Percentiles rank a stretch among this genome's conserved stretches.
phyloP scores from a whole-genome alignment of 2,797 vertebrate species.

The Ctenosaura bakeri region DNA sequence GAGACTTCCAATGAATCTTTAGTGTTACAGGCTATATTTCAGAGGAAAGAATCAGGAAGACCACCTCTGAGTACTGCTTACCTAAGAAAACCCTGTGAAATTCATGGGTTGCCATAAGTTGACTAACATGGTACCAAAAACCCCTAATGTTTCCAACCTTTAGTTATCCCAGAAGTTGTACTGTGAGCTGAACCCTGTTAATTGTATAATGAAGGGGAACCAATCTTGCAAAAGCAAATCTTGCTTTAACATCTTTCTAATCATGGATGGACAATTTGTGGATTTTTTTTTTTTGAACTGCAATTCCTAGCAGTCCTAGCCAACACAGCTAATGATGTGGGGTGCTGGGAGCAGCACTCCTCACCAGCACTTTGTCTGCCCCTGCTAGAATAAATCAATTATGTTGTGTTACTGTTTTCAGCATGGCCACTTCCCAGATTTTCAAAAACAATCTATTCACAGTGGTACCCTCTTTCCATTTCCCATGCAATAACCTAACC shows the following conservation, averaged over 20 bases:
- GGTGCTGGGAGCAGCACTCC: too few species aligned
- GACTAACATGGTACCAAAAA: too few species aligned
- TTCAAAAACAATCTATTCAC: neutral
- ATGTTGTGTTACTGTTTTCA: neutral
- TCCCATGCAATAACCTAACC: neutral
- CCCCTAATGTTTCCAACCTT: neutral
- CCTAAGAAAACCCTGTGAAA: too few species aligned
- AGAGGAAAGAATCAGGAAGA: too few species aligned
- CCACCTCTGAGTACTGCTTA: too few species aligned
- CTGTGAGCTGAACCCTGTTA: neutral
- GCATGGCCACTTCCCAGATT: neutral
- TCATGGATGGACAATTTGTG: too few species aligned
- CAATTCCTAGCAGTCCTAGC: neutral
- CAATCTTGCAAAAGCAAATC: neutral
- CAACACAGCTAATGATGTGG: neutral
- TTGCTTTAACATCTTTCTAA: neutral
- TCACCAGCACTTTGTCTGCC: too few species aligned
- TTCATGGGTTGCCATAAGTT: too few species aligned
- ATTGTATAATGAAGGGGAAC: neutral
- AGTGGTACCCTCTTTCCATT: too few species aligned
- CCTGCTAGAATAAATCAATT: neutral
- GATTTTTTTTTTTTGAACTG: too few species aligned
- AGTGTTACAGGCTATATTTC: too few species aligned
- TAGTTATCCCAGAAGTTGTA: neutral
- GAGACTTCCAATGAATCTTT: too few species aligned